Evolutionary conservation across 2,888 invertebrate species (phyloP).

Genomic region (Phragmatobia fuliginosa): DNA sequence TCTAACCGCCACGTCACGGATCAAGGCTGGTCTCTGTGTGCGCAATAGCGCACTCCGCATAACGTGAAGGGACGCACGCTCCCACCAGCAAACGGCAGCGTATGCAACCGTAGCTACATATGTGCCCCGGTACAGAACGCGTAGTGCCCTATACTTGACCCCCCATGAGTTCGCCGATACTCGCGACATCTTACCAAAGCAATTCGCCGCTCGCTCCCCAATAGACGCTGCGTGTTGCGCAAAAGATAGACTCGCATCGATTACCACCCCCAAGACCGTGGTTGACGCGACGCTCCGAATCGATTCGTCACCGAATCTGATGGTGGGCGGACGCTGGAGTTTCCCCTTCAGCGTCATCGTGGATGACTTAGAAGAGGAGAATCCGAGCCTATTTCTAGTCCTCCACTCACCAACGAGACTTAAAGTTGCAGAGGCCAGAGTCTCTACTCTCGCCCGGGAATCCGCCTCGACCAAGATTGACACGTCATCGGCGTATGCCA

Average conservation of each 20-base stretch:
- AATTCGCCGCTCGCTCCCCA: slow-evolving; percentile 35
- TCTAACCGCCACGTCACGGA: background rate
- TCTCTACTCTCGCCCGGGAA: background rate
- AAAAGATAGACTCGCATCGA: slow-evolving; percentile 13
- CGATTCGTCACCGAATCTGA: slow-evolving; percentile 29
- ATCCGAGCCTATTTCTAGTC: background rate
- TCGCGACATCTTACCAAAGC: background rate
- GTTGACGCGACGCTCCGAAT: slow-evolving; percentile 12
- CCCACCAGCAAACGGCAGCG: background rate
- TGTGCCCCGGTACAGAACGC: background rate
- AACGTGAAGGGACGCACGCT: background rate
- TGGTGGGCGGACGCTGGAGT: background rate
- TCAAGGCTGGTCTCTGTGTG: background rate
- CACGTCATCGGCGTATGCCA: background rate
- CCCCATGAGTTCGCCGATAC: slow-evolving; percentile 34
- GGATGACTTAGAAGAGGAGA: background rate
- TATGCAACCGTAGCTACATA: background rate
- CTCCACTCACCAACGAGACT: background rate
- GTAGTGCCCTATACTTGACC: slow-evolving; percentile 35
- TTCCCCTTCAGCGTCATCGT: slow-evolving; percentile 13
- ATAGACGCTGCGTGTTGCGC: slow-evolving; percentile 29
- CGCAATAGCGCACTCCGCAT: slow-evolving; percentile 8
- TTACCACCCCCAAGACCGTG: slow-evolving; percentile 17
- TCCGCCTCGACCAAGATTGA: background rate
- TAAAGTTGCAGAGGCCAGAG: background rate